phyloP scores from a whole-genome alignment of 2,113 vertebrate genomes.

The Anseranas semipalmata region DNA sequence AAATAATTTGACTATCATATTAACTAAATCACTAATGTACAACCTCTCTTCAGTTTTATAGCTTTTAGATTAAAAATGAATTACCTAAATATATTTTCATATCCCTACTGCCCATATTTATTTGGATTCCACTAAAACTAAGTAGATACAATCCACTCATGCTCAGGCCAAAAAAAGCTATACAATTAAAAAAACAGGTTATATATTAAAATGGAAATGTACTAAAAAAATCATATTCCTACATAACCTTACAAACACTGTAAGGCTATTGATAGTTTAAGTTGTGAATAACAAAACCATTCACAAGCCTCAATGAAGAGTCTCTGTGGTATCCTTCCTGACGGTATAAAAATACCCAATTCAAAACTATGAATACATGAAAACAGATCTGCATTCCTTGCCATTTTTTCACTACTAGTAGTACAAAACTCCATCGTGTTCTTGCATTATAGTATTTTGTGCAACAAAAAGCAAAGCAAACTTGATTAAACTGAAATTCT shows the following conservation, averaged over 20 bases:
- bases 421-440: background rate
- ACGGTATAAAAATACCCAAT: background rate
- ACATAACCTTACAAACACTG: background rate
- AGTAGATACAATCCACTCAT: background rate
- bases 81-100: background rate
- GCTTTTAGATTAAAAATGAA: background rate
- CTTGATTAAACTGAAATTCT: background rate
- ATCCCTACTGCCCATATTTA: background rate
- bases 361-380: background rate
- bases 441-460: rapidly evolving
- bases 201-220: rapidly evolving
- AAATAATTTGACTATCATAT: background rate
- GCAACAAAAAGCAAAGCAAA: background rate
- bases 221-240: background rate
- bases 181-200: background rate
- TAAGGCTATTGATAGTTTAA: background rate
- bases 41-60: background rate
- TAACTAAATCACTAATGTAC: background rate
- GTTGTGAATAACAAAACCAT: background rate
- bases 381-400: background rate
- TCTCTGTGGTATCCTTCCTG: background rate
- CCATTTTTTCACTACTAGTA: background rate
- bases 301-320: background rate
- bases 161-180: background rate
- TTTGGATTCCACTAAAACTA: background rate